Evolutionary conservation across 2,113 vertebrate genomes (phyloP), one percentile per base, ranked within the genome.

Genomic region (Cebus imitator): DNA sequence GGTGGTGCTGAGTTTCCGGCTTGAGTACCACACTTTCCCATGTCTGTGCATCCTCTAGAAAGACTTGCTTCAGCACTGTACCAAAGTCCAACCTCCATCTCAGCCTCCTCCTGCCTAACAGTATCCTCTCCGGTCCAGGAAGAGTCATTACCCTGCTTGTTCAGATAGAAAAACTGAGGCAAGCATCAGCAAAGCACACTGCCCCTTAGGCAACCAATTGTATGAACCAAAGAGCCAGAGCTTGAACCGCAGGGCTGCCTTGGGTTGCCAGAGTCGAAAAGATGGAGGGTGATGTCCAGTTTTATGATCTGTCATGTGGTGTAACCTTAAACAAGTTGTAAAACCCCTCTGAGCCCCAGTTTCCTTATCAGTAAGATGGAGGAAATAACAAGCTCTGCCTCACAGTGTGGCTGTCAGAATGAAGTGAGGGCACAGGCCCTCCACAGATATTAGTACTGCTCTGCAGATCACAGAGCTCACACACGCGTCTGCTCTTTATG

Each of bases 111-210:
- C 75, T 75, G 55, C 35, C 55, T 94, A 75, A 45, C 35, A 81
- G 35, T 25, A 37, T 52, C 55, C 45, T 87, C 57, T 37, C 27
- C 3, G 20, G n/a, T n/a, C 83, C 43, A 57, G 83, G 2, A 76
- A 80, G 45, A 66, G 27, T 25, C 64, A 82, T n/a, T 14, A 32
- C 11, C 10, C 12, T 75, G 55, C 8, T 66, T 73, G 30, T 50
- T 76, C 32, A 88, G 45, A 35, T 79, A 25, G 58, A 81, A 66
- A 97, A 92, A 86, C 76, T 17, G 76, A 96, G 81, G 85, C 73
- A 82, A 18, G 16, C 5, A n/a, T 23, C 14, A 17, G 48, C 50
- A 94, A 87, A 87, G 55, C 70, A 40, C 21, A 72, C 68, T 43
- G n/a, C 52, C 80, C 58, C 27, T 25, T 43, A 55, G 50, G 55